Base-by-base conservation (phyloP, 2,888 invertebrate genomes). In the Psylliodes chrysocephalus region DNA sequence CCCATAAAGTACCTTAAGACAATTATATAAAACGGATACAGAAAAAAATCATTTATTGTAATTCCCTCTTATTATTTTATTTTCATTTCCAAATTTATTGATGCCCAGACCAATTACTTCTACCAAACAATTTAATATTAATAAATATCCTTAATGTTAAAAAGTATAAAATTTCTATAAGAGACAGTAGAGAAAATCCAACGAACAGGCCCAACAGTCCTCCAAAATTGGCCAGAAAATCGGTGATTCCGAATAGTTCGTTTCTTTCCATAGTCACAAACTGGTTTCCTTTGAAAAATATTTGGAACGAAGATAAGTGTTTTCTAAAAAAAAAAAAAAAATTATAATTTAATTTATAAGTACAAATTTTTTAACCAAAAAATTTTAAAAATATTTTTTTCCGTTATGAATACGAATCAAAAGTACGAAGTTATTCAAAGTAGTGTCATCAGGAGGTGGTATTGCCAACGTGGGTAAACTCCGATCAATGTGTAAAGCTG, bases 211-310 rank as follows among this genome's bases (percentile, higher is more conserved):
- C 90, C 14, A 90, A 82, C 0, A 90, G 81, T 71, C 90, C 90
- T 5, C 90, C 90, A 73, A 88, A 88, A 78, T 89, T 90, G 66
- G 90, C 90, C 30, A 90, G 82, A 76, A 90, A 90, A 75, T 90
- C 90, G 0, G 88, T 89, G 69, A 85, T 85, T 0, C 90, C 90
- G 74, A 89, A 90, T 8, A 90, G 82, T 73, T 90, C 90, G 0
- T 89, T 88, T 22, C 90, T 85, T 22, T 87, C 86, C 1, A 88
- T 88, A 0, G 90, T 88, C 25, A 90, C 85, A 73, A 90, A 90
- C 77, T 90, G 90, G 0, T 87, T 86, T 73, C 89, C 89, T 78
- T 90, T 90, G 82, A 90, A 90, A 82, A 88, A 90, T 47, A 90
- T 85, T 73, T 87, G 85, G 8, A 90, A 84, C 1, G 88, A 86